Base-by-base conservation (phyloP, 2,888 invertebrate species). In the Pyrochroa serraticornis region DNA sequence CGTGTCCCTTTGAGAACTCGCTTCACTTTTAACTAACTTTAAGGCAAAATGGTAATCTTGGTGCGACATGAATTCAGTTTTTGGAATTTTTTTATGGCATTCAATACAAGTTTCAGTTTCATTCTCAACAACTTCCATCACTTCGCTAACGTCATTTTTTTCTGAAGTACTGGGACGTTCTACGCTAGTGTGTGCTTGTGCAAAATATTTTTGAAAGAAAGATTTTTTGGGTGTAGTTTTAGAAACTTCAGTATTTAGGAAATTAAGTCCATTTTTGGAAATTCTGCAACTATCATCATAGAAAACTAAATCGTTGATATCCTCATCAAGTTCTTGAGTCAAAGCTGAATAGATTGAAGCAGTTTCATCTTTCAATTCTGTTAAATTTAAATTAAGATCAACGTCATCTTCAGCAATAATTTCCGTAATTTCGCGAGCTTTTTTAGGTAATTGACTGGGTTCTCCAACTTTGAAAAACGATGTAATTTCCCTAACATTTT, bases 1-100 rank as follows among this genome's bases (percentile, higher is more conserved):
- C 35, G 22, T 35, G 31, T 37, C 58, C 58, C 69, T 72, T 46
- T 70, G 71, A 38, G 70, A 52, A 64, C 67, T 62, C 2, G 70
- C 64, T 59, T 77, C 75, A 53, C 72, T 67, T 60, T 71, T 66
- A 38, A 75, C 70, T 54, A 78, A 66, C 69, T 77, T 71, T 60
- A 77, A 63, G 48, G 95, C 95, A 73, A 91, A 84, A 77, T 96
- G 95, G 74, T 87, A 93, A 79, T 96, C 95, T 69, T 84, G 78
- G 79, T 95, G 95, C 72, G 92, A 90, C 0, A 82, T 75, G 67
- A 89, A 82, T 58, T 88, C 88, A 59, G 83, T 82, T 2, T 83
- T 65, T 7, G 82, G 75, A 48, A 95, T 80, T 59, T 76, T 80
- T 72, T 85, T 84, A 22, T 84, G 82, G 78, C 95, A 95, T 72